A percentile compares a stretch with the other conserved stretches of the same genome.
Conservation (phyloP, 1,140 invertebrate species). For the Bombus vancouverensis region DNA sequence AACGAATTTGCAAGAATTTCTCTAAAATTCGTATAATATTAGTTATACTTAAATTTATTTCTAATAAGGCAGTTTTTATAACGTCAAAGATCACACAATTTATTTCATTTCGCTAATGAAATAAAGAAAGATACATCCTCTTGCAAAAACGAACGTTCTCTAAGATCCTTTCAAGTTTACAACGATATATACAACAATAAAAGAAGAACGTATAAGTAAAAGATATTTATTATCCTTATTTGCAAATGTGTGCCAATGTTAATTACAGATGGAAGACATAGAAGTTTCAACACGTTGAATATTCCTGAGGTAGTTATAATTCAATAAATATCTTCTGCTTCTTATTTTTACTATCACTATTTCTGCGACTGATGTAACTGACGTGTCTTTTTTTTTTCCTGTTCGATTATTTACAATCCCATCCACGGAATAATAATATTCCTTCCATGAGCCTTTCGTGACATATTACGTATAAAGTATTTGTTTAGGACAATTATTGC, state of each 20-base stretch:
- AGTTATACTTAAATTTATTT: too few relatives aligned
- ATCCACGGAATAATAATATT: background rate
- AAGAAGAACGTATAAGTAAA: too few relatives aligned
- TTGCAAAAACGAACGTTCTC: background rate
- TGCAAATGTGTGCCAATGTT: background rate
- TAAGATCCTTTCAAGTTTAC: background rate
- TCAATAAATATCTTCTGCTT: background rate
- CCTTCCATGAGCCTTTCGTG: too few relatives aligned
- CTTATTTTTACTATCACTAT: background rate
- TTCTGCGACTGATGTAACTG: background rate
- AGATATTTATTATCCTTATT: background rate
- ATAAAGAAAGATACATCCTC: background rate
- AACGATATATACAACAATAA: too few relatives aligned
- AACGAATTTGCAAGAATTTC: too few relatives aligned
- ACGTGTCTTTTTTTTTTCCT: background rate
- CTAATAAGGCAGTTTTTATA: too few relatives aligned
- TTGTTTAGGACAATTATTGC: slow-evolving; percentile 10
- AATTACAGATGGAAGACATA: background rate
- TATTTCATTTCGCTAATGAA: background rate
- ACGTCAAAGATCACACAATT: too few relatives aligned
- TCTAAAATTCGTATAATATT: too few relatives aligned
- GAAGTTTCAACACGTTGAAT: background rate
- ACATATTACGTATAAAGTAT: background rate
- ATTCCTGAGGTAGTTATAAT: background rate
- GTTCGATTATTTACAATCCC: background rate